phyloP scores from a whole-genome alignment of 2,797 vertebrate species.

The Amblyopsis hoosieri region DNA sequence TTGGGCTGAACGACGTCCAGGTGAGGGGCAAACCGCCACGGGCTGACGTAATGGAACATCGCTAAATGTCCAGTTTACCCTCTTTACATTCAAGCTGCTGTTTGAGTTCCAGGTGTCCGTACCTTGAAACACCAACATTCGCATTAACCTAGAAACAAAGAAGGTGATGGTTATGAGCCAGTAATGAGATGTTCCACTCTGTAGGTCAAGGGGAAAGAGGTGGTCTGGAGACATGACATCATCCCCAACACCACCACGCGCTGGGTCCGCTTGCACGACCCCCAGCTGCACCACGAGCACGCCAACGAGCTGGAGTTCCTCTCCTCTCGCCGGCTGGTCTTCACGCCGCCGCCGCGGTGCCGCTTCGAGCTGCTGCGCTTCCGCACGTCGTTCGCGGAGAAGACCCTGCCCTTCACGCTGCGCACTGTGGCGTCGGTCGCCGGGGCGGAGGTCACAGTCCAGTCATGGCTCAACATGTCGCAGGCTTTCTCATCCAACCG shows the following conservation, averaged over 20 bases:
- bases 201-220: conserved; percentile 87
- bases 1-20: conserved; percentile 86
- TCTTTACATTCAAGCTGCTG: not conserved
- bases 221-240: conserved; percentile 87
- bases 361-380: conserved; percentile 88
- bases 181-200: not conserved
- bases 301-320: conserved; percentile 79
- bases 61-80: not conserved
- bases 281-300: conserved; percentile 80
- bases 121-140: not conserved
- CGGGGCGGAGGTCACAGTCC: conserved; percentile 86
- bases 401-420: conserved; percentile 85
- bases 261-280: conserved; percentile 84
- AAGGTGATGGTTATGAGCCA: not conserved
- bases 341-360: conserved; percentile 82
- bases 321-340: conserved; percentile 73
- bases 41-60: conserved; percentile 36
- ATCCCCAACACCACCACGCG: conserved; percentile 88
- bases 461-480: conserved; percentile 90
- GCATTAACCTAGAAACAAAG: too few relatives aligned
- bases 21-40: conserved; percentile 82
- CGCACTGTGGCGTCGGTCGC: conserved; percentile 81
- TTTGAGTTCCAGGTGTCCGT: not conserved
- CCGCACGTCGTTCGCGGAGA: conserved; percentile 82
- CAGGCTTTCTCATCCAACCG: conserved; percentile 84